phyloP scores from a whole-genome alignment of 2,113 vertebrate genomes.

The Melanostigma gelatinosum region DNA sequence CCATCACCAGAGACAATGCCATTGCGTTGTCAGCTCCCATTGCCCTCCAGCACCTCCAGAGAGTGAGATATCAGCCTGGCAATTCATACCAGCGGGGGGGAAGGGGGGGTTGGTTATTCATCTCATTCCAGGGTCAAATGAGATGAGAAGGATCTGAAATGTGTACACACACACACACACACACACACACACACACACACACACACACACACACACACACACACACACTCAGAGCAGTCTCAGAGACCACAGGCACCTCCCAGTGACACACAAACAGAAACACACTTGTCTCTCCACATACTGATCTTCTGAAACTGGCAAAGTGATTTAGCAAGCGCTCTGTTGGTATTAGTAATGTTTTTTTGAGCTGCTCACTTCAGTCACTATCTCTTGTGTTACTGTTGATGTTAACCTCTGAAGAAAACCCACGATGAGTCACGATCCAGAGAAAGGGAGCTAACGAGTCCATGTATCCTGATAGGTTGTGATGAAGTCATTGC shows the following conservation, averaged over 20 bases:
- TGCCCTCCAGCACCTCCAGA: constrained; percentile 56
- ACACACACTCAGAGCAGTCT: constrained; percentile 25
- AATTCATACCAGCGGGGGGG: constrained; percentile 59
- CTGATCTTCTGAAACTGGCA: constrained; percentile 18
- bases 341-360: constrained; percentile 23
- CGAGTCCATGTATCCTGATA: constrained; percentile 15
- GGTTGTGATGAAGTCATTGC: constrained; percentile 40
- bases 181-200: constrained; percentile 34
- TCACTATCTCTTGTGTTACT: constrained; percentile 1
- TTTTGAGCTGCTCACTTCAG: constrained; percentile 36
- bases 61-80: constrained; percentile 68
- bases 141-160: constrained; percentile 62
- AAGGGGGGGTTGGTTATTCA: constrained; percentile 45
- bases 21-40: constrained; percentile 76
- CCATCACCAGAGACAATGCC: constrained; percentile 69
- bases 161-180: constrained; percentile 25
- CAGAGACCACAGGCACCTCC: constrained; percentile 36
- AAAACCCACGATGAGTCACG: constrained; percentile 10
- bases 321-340: constrained; percentile 17
- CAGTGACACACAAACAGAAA: constrained; percentile 31
- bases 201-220: constrained; percentile 25
- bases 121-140: constrained; percentile 67
- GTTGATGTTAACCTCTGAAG: constrained; percentile 31
- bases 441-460: constrained; percentile 24
- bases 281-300: constrained; percentile 31